A percentile compares a stretch with the other conserved stretches of the same genome.
Conservation (phyloP, 1,140 invertebrate species). For the Pseudoatta argentina region DNA sequence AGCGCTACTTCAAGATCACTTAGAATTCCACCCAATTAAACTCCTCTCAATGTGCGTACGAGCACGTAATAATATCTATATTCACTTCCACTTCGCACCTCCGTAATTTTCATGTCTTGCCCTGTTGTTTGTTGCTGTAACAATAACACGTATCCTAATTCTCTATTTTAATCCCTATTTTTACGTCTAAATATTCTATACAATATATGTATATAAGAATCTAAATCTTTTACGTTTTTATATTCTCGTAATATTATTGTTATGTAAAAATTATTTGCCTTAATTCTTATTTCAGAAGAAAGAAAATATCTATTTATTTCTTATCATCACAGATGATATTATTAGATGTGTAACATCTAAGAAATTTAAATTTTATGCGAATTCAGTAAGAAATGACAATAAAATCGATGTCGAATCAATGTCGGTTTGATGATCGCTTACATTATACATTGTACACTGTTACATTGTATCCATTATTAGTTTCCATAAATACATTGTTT, state of each 20-base stretch:
- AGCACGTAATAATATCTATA: constrained; percentile 36
- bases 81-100: constrained; percentile 5
- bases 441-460: too few relatives aligned
- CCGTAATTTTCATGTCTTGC: constrained; percentile 11
- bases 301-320: background rate
- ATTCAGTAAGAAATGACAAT: too few relatives aligned
- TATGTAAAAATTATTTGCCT: background rate
- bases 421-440: too few relatives aligned
- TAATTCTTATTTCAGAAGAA: background rate
- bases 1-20: background rate
- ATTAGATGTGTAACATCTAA: background rate
- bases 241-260: background rate
- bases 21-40: constrained; percentile 29
- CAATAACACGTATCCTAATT: constrained; percentile 4
- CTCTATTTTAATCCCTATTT: background rate
- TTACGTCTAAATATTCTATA: background rate
- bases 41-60: constrained; percentile 6
- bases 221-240: background rate
- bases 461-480: too few relatives aligned
- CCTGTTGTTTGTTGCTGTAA: background rate
- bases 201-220: background rate
- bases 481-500: too few relatives aligned
- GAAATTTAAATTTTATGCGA: background rate
- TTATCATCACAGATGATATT: background rate
- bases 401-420: too few relatives aligned